Evolutionary conservation across 30 jellyfish, hydroid and myxozoan species (phyloP).

Genomic region (Chironex yamaguchii): DNA sequence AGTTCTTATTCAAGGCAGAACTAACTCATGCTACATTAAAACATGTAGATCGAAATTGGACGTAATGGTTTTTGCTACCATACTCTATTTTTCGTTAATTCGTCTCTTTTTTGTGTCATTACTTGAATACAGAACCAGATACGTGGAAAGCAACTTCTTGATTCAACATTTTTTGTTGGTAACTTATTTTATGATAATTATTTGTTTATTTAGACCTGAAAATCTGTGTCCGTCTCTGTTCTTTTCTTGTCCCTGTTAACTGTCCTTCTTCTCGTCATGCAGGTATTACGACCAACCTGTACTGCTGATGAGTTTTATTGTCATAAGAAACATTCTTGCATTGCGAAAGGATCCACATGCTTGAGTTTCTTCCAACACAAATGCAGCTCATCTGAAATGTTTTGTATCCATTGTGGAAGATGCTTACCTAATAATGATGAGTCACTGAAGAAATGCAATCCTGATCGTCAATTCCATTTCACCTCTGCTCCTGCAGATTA

Average conservation of each 20-base stretch:
- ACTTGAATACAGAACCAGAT: no score
- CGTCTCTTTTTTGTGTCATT: no score
- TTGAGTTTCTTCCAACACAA: not conserved
- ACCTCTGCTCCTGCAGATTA: conserved; percentile 70
- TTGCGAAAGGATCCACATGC: conserved; percentile 57
- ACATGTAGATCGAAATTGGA: no score
- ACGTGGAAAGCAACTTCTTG: no score
- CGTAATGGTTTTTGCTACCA: no score
- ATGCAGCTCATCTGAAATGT: conserved; percentile 74
- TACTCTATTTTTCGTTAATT: no score
- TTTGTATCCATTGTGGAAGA: conserved; percentile 80
- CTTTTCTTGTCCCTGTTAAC: not conserved
- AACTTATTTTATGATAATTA: no score
- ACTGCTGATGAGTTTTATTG: conserved; percentile 65
- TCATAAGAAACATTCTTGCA: conserved; percentile 65
- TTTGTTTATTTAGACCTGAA: no score
- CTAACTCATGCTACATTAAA: no score
- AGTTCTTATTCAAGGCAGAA: no score
- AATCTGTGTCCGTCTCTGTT: no score
- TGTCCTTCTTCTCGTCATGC: not conserved
- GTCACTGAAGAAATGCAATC: conserved; percentile 29
- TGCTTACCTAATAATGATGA: conserved; percentile 57
- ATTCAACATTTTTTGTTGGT: no score
- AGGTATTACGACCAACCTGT: conserved; percentile 93
- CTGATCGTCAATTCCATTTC: conserved; percentile 26